Conservation (phyloP, 2,113 vertebrate genomes). For the Pongo abelii region DNA sequence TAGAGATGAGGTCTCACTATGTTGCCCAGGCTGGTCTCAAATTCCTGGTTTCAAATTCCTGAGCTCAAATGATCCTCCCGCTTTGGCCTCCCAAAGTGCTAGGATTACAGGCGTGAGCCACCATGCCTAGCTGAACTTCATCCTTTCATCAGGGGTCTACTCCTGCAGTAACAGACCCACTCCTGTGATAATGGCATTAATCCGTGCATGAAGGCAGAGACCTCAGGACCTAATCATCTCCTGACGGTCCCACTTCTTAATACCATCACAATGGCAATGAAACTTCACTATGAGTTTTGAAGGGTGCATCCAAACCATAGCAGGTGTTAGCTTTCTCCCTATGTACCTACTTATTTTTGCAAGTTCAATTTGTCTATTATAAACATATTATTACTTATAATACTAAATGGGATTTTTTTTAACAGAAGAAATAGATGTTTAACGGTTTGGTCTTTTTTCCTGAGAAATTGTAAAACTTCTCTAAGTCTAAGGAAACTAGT, state of each 20-base stretch:
- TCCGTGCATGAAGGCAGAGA: background rate
- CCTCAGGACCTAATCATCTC: background rate
- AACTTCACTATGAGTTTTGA: background rate
- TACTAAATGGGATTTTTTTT: background rate
- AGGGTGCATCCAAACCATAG: background rate
- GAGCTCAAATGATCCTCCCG: too few species aligned
- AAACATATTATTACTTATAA: background rate
- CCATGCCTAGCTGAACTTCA: background rate
- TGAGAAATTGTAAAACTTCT: background rate
- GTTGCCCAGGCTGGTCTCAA: too few species aligned
- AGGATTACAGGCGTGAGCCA: too few species aligned
- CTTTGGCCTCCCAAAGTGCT: too few species aligned
- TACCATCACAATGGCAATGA: background rate
- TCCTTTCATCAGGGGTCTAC: background rate
- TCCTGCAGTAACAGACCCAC: background rate
- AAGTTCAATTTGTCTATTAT: background rate
- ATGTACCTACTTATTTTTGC: background rate
- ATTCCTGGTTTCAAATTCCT: too few species aligned
- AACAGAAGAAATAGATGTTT: background rate
- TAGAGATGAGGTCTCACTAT: too few species aligned
- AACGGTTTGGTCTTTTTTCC: background rate
- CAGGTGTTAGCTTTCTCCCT: background rate
- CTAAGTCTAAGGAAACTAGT: conserved; percentile 7
- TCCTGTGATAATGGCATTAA: background rate
- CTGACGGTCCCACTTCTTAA: background rate